Base-by-base conservation (phyloP, 2,113 vertebrate species). In the Bothrops jararaca region DNA sequence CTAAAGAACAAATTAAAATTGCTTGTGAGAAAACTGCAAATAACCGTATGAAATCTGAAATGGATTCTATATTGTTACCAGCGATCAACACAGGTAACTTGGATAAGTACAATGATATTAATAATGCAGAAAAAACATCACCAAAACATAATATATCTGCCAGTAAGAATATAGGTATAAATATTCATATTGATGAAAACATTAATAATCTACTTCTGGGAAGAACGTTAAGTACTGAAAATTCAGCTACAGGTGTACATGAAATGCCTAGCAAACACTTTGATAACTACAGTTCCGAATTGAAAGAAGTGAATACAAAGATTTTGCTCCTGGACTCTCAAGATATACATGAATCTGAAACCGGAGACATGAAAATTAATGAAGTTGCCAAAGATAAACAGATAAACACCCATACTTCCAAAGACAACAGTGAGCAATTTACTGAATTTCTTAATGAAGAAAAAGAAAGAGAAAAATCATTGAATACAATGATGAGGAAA, bases 401-500 rank as follows among this genome's bases (percentile, higher is more conserved):
- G 74, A 92, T 92, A 93, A 90, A 89, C 42, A 93, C 4, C 86
- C 92, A 92, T 80, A 56, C 24, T 23, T 20, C n/a, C 48, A 97
- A 91, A 95, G 52, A 91, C 52, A 87, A 88, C 92, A 60, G n/a
- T 74, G 85, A 87, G 57, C 74, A 93, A 89, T 89, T 91, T 91
- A 53, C 90, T 48, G 91, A 93, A 89, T 88, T 93, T 93, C 93
- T 92, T 92, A 94, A 95, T 94, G 89, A 93, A 95, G 96, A 93
- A 90, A 95, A 94, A 91, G 96, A 97, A 89, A 96, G 96, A 20
- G 95, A 86, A 93, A 94, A 95, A 58, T 95, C 74, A 11, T 87
- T 94, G 96, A 95, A 50, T 93, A 92, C 89, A 8, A 89, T 94
- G 96, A 94, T 96, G 95, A 96, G 88, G 96, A 96, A 90, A 92